Evolutionary conservation across 2,888 invertebrate genomes (phyloP).

Genomic region (Napeogenes sylphis): DNA sequence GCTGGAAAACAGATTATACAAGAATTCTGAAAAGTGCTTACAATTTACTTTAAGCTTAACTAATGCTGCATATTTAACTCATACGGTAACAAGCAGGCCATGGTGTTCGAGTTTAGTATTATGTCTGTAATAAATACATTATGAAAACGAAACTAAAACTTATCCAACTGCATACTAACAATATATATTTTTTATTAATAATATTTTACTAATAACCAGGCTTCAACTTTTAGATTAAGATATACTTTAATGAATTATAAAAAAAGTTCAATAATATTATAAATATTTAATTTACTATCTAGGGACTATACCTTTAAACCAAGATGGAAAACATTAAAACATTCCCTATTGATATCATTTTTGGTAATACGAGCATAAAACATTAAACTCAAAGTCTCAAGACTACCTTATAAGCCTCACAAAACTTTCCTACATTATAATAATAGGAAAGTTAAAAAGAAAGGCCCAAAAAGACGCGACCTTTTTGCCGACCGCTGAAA

Average conservation of each 20-base stretch:
- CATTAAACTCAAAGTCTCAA: conserved; percentile 5
- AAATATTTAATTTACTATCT: no score
- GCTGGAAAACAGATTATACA: not conserved
- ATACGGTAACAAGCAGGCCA: no score
- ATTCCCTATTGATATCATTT: not conserved
- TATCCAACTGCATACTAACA: no score
- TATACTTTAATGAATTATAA: no score
- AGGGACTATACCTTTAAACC: no score
- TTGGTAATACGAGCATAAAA: conserved; percentile 4
- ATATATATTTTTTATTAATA: no score
- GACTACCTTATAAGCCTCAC: conserved; percentile 17
- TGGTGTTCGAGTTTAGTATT: not conserved
- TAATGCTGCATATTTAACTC: not conserved
- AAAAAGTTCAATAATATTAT: no score
- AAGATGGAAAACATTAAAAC: not conserved
- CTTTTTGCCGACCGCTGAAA: conserved; percentile 22
- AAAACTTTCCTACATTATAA: conserved; percentile 20
- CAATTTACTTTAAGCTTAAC: conserved; percentile 3
- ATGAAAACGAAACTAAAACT: no score
- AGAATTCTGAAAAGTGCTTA: conserved; percentile 7
- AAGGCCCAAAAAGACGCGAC: conserved; percentile 13
- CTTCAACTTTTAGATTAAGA: no score
- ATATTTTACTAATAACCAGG: no score
- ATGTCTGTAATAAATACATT: no score
- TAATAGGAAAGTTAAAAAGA: conserved; percentile 19